Evolutionary conservation across 2,888 invertebrate genomes (phyloP).

Genomic region (Caenorhabditis sulstoni): DNA sequence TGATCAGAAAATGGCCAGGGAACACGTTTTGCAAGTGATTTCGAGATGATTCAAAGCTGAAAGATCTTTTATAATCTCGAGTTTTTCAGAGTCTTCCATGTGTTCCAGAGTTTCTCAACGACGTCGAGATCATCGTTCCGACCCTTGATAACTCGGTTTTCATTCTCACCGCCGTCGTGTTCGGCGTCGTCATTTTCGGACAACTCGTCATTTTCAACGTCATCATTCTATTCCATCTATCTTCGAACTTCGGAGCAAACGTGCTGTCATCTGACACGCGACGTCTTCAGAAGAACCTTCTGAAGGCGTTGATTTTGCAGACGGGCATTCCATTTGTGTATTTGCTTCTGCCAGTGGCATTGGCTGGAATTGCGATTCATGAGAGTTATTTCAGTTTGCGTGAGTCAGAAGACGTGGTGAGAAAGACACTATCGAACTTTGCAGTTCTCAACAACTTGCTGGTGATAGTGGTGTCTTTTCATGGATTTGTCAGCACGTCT

Average conservation of each 20-base stretch:
- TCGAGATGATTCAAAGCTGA: no score
- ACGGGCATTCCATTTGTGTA: conserved; percentile 14
- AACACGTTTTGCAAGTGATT: not conserved
- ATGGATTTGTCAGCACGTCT: no score
- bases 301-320: conserved; percentile 18
- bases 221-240: conserved; percentile 9
- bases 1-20: conserved; percentile 9
- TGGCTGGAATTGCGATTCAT: not conserved
- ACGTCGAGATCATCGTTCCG: not conserved
- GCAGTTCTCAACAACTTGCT: not conserved
- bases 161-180: not conserved
- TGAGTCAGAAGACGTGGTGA: not conserved
- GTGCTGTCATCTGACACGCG: not conserved
- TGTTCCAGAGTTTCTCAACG: conserved; percentile 1
- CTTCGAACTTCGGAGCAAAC: not conserved
- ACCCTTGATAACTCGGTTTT: conserved; percentile 3
- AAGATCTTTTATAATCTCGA: no score
- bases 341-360: not conserved
- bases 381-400: conserved; percentile 2
- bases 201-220: conserved; percentile 1
- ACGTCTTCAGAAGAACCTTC: conserved; percentile 15
- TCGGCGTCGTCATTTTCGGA: conserved; percentile 1
- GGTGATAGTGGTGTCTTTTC: no score
- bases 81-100: conserved; percentile 15
- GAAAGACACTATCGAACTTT: not conserved